Evolutionary conservation across 2,888 invertebrate genomes (phyloP).

Genomic region (Chelonus formosanus): DNA sequence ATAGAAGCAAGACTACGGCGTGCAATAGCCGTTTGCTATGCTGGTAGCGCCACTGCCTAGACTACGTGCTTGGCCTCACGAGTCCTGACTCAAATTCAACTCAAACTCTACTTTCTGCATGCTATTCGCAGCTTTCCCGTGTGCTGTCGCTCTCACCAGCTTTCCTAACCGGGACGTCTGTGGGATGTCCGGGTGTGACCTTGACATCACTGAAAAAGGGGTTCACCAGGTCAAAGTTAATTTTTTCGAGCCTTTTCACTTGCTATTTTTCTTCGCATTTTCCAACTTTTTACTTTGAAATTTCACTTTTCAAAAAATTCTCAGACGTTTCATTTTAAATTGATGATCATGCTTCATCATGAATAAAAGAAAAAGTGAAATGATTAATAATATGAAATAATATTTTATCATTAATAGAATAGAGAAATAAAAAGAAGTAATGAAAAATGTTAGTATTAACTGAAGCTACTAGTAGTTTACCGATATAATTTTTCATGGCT

Average conservation of each 20-base stretch:
- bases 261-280: no score
- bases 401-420: constrained; percentile 14
- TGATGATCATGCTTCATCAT: no score
- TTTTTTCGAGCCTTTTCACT: constrained; percentile 13
- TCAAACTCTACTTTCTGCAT: constrained; percentile 51
- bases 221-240: constrained; percentile 38
- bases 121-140: constrained; percentile 32
- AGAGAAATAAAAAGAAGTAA: not conserved
- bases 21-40: constrained; percentile 58
- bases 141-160: constrained; percentile 31
- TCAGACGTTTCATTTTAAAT: no score
- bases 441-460: no score
- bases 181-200: constrained; percentile 43
- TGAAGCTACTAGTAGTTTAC: no score
- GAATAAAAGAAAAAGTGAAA: no score
- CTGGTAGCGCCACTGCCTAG: constrained; percentile 58
- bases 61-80: constrained; percentile 63
- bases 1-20: constrained; percentile 26
- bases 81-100: constrained; percentile 62
- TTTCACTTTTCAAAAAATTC: no score
- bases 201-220: constrained; percentile 38
- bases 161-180: constrained; percentile 43
- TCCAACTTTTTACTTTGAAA: not conserved
- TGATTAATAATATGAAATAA: not conserved
- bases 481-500: constrained; percentile 37